These are phyloP conservation scores for Murina feae DNA, from an alignment of 2,113 vertebrate genomes.

Conservation along the genomic window DNA sequence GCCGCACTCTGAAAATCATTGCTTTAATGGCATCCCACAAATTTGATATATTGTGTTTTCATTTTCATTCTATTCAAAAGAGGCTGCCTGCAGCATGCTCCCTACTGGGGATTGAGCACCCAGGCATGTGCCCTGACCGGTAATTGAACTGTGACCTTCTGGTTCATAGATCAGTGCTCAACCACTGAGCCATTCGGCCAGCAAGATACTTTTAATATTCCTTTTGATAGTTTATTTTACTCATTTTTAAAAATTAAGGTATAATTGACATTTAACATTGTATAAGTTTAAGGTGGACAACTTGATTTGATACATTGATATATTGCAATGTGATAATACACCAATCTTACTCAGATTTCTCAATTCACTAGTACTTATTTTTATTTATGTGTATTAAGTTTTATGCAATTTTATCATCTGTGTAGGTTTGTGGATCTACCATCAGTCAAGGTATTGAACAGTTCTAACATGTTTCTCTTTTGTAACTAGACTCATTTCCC, in stretches of 20 bases:
- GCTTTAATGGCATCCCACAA: background rate
- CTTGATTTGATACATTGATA: background rate
- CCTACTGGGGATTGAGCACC: too few relatives aligned
- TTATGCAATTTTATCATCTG: background rate
- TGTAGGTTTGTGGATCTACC: background rate
- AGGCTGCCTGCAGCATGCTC: too few relatives aligned
- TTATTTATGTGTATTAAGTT: constrained; percentile 20
- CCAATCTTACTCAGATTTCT: background rate
- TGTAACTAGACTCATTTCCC: background rate
- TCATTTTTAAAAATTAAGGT: background rate
- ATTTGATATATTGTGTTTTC: background rate
- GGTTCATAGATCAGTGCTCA: too few relatives aligned
- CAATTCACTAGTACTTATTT: background rate
- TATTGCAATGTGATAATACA: background rate
- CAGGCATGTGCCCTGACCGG: too few relatives aligned
- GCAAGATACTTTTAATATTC: background rate
- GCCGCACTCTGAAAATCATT: background rate
- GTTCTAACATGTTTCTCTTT: background rate
- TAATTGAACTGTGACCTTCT: too few relatives aligned
- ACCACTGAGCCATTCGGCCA: too few relatives aligned
- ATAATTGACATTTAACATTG: background rate
- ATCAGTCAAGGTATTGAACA: background rate
- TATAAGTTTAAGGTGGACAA: background rate
- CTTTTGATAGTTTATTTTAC: background rate
- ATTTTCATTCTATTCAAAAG: background rate